phyloP scores from a whole-genome alignment of 2,888 invertebrate species.

The Hydraecia micacea region DNA sequence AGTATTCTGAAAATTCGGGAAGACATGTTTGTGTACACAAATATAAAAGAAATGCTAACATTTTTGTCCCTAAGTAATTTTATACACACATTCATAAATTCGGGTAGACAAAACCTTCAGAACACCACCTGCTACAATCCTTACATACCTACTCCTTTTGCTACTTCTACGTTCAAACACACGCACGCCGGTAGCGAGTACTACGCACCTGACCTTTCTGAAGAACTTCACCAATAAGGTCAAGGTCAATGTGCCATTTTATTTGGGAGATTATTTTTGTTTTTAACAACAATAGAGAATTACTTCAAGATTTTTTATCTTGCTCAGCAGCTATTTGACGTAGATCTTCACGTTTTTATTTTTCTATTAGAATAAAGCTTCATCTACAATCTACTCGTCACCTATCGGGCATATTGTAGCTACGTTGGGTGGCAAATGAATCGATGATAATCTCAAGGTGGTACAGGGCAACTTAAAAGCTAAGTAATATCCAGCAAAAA shows the following conservation, averaged over 20 bases:
- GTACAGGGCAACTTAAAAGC: background rate
- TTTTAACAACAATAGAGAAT: background rate
- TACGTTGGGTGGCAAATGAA: background rate
- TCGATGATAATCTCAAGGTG: background rate
- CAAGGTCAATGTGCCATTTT: too few relatives aligned
- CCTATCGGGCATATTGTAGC: too few relatives aligned
- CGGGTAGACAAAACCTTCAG: too few relatives aligned
- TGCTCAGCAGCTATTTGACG: background rate
- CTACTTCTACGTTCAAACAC: too few relatives aligned
- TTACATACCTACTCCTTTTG: too few relatives aligned
- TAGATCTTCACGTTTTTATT: background rate
- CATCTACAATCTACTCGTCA: background rate
- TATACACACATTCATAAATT: too few relatives aligned
- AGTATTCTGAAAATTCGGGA: conserved; percentile 1
- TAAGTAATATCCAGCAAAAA: background rate
- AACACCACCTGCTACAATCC: too few relatives aligned
- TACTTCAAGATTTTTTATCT: background rate
- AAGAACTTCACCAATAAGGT: too few relatives aligned
- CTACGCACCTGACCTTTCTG: too few relatives aligned
- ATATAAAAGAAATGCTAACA: background rate
- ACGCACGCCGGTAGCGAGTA: too few relatives aligned
- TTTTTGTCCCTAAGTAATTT: background rate
- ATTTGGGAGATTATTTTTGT: background rate
- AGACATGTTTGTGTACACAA: background rate
- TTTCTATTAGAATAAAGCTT: background rate